Base-by-base conservation (phyloP, 2,888 invertebrate species). In the Bruchidius siliquastri region DNA sequence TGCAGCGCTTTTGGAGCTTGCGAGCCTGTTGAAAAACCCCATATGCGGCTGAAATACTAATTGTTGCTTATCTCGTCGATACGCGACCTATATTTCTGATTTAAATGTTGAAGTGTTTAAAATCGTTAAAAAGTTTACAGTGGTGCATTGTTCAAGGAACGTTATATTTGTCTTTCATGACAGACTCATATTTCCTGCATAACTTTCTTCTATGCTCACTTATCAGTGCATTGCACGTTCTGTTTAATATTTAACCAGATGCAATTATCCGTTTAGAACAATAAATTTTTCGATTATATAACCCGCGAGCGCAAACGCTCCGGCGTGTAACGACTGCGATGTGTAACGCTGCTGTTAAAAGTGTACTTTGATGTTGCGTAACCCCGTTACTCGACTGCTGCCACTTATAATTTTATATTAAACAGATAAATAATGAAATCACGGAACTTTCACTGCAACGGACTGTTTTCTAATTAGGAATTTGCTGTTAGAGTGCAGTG, bases 361-460 rank as follows among this genome's bases (percentile, higher is more conserved):
- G 69, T 68, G 71, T 73, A 71, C 71, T 76, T 73, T 75, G 72
- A 71, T 69, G 74, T 79, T 79, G 75, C 74, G 73, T 74, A 77
- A 79, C 49, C n/a, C 18, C 49, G 49, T 49, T 49, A 49, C 49
- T 49, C 49, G 49, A 13, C 49, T 49, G 76, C 71, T 71, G 72
- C 74, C 72, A 76, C 77, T 77, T 77, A 78, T 77, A 76, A 76
- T 76, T 76, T 76, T 77, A 76, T 77, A 76, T 75, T 72, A 72
- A 76, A 76, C 76, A 74, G 76, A 78, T 77, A 77, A 77, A 78
- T 75, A 77, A 78, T 73, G 26, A 71, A 76, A 76, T 75, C 78
- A 74, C 74, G 75, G 73, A 77, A 78, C 78, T 78, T 78, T 78
- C 78, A 77, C 77, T 74, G 71, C 49, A 49, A 18, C 49, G 18